Evolutionary conservation across 2,113 vertebrate species (phyloP).

Genomic region (Brachyistius frenatus): DNA sequence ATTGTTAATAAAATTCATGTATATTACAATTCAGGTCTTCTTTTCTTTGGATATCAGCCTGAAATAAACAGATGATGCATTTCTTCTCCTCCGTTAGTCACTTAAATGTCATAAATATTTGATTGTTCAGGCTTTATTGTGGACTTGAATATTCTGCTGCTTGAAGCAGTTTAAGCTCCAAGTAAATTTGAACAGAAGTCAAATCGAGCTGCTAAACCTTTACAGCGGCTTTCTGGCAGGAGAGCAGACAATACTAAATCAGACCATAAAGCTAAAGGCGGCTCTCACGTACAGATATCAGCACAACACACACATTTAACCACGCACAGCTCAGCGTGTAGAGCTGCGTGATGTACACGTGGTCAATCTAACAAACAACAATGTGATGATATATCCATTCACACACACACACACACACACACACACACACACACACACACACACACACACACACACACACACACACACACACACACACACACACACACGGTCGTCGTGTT

Average conservation of each 20-base stretch:
- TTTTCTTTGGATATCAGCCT: no score
- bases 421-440: constrained; percentile 22
- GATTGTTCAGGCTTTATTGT: no score
- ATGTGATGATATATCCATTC: background rate
- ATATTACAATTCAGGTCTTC: no score
- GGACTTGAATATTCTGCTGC: no score
- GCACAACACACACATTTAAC: no score
- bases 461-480: constrained; percentile 1
- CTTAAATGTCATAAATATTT: no score
- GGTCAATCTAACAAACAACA: no score
- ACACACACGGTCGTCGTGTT: constrained; percentile 30
- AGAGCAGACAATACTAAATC: constrained; percentile 6
- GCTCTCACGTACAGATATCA: background rate
- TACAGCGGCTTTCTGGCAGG: constrained; percentile 8
- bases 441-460: constrained; percentile 12
- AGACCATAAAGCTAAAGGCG: constrained; percentile 13
- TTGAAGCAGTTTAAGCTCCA: background rate
- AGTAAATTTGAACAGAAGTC: constrained; percentile 1
- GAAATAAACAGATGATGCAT: no score
- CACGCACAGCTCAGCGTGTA: no score
- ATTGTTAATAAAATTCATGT: no score
- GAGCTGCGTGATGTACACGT: no score
- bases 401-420: background rate
- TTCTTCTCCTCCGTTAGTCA: no score
- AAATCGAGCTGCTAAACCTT: constrained; percentile 29